Evolutionary conservation across 2,113 vertebrate species (phyloP).

Genomic region (Megatriorchis doriae): DNA sequence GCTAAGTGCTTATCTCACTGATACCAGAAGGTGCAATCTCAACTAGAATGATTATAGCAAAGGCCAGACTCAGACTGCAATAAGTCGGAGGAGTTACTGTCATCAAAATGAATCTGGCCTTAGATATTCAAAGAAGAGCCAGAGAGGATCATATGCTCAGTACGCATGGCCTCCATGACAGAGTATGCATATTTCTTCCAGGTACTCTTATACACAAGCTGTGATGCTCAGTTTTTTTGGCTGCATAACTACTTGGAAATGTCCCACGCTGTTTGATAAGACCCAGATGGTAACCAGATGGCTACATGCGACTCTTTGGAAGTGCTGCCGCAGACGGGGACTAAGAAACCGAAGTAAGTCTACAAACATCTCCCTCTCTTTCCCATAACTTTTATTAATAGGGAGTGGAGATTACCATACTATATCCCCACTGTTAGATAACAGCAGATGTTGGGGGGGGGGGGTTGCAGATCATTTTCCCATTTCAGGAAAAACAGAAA

Average conservation of each 20-base stretch:
- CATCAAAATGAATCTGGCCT: neutral
- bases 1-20: neutral
- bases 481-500: neutral
- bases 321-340: neutral
- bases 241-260: slow-evolving; percentile 30
- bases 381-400: neutral
- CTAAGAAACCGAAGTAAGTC: neutral
- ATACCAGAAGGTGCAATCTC: neutral
- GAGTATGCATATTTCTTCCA: neutral
- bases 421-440: neutral
- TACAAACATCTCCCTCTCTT: neutral
- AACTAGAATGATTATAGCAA: neutral
- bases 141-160: neutral
- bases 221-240: slow-evolving; percentile 18
- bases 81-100: neutral
- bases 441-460: neutral
- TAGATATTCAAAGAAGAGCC: neutral
- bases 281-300: slow-evolving; percentile 57
- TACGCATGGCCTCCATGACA: neutral
- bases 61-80: neutral
- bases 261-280: neutral
- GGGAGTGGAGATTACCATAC: neutral
- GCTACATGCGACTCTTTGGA: slow-evolving; percentile 29
- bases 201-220: neutral
- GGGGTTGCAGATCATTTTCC: neutral